A percentile compares a stretch with the other conserved stretches of the same genome.
Evolutionary conservation across 2,113 vertebrate genomes (phyloP).

Genomic region (Phodopus roborovskii): DNA sequence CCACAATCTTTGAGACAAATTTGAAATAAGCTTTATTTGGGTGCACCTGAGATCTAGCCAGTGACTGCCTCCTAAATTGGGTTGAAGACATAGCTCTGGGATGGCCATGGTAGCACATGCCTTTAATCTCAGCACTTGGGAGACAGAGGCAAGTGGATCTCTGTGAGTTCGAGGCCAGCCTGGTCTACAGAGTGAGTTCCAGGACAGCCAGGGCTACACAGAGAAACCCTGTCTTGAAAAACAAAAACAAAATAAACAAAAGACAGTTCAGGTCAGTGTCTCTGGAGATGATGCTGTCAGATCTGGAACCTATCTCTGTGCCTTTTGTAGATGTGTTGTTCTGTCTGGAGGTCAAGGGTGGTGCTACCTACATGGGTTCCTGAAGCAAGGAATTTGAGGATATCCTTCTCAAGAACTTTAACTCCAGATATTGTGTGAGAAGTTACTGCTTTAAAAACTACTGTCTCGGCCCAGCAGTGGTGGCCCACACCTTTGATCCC

Average conservation of each 20-base stretch:
- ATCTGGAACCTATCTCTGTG: not conserved
- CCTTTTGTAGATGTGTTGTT: not conserved
- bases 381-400: not conserved
- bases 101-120: not conserved
- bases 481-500: not conserved
- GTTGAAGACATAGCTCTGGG: not conserved
- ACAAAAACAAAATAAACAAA: not conserved
- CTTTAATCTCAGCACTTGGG: not conserved
- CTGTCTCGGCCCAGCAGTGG: not conserved
- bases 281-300: constrained; percentile 95
- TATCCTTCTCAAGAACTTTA: not conserved
- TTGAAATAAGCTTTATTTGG: not conserved
- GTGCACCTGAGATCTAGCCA: not conserved
- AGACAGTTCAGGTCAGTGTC: constrained; percentile 94
- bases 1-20: not conserved
- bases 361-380: not conserved
- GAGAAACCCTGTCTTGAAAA: not conserved
- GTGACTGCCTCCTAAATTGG: not conserved
- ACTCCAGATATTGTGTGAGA: not conserved
- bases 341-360: not conserved
- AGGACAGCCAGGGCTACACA: not conserved
- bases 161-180: not conserved
- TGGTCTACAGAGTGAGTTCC: not conserved
- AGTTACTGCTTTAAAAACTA: not conserved
- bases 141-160: not conserved